Evolutionary conservation across 2,797 vertebrate species (phyloP).

Genomic region (Peromyscus attwateri): DNA sequence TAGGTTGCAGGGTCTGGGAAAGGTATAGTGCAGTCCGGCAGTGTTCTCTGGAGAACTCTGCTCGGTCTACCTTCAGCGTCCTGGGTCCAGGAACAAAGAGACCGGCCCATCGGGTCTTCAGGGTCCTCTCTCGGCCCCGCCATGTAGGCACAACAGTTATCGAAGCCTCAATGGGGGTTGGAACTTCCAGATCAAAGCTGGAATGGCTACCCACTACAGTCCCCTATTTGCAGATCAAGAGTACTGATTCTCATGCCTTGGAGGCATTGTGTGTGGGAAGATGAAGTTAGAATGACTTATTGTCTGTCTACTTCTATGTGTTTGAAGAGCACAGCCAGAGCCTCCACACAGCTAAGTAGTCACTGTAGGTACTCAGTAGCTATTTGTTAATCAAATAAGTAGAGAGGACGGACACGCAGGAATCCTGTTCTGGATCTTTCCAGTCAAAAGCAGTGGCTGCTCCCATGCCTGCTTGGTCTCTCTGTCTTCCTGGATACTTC

Average conservation of each 20-base stretch:
- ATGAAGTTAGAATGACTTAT: neutral
- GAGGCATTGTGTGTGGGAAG: constrained; percentile 3
- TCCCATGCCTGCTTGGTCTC: neutral
- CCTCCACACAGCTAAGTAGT: neutral
- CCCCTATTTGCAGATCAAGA: neutral
- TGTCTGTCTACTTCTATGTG: neutral
- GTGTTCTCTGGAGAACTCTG: too few relatives aligned
- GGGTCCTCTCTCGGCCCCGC: too few relatives aligned
- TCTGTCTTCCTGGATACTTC: neutral
- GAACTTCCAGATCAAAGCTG: too few relatives aligned
- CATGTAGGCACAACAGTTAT: too few relatives aligned
- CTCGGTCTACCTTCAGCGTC: too few relatives aligned
- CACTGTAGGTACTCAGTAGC: neutral
- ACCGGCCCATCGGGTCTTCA: too few relatives aligned
- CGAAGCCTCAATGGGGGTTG: too few relatives aligned
- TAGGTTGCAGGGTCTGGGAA: too few relatives aligned
- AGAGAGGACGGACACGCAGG: neutral
- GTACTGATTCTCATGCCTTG: neutral
- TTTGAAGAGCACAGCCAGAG: neutral
- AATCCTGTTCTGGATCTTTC: neutral
- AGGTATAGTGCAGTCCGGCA: too few relatives aligned
- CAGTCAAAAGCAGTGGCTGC: neutral
- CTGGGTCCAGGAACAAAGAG: too few relatives aligned
- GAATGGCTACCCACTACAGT: neutral
- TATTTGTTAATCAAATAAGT: neutral